Evolutionary conservation across 2,113 vertebrate species (phyloP).

Genomic region (Oryzias celebensis): DNA sequence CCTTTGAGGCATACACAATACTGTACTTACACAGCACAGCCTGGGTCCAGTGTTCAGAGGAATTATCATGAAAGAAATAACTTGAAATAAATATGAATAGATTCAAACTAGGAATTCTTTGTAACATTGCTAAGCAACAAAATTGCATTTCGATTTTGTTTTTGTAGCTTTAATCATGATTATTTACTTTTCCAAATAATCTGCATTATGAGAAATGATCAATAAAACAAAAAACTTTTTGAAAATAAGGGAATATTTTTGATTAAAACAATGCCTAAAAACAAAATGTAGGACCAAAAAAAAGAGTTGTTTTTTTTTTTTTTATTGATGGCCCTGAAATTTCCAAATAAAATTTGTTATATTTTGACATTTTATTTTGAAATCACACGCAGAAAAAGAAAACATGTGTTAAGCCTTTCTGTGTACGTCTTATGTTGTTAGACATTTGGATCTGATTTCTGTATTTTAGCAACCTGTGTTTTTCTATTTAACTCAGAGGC

Average conservation of each 20-base stretch:
- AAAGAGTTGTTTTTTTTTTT: too few relatives aligned
- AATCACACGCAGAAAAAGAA: background rate
- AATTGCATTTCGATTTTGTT: too few relatives aligned
- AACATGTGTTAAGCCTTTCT: background rate
- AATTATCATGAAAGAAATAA: constrained; percentile 5
- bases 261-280: too few relatives aligned
- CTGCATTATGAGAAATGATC: too few relatives aligned
- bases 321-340: too few relatives aligned
- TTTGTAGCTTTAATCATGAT: too few relatives aligned
- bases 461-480: constrained; percentile 19
- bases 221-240: too few relatives aligned
- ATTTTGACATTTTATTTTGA: background rate
- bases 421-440: background rate
- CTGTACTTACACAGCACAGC: constrained; percentile 3
- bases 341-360: too few relatives aligned
- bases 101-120: constrained; percentile 3
- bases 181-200: too few relatives aligned
- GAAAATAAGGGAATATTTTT: too few relatives aligned
- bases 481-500: constrained; percentile 53
- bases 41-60: constrained; percentile 3
- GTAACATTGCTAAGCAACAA: too few relatives aligned
- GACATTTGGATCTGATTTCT: background rate
- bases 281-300: too few relatives aligned
- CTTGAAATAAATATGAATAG: background rate
- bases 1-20: constrained; percentile 74